Conservation (phyloP, 2,888 invertebrate genomes). For the Laothoe populi region DNA sequence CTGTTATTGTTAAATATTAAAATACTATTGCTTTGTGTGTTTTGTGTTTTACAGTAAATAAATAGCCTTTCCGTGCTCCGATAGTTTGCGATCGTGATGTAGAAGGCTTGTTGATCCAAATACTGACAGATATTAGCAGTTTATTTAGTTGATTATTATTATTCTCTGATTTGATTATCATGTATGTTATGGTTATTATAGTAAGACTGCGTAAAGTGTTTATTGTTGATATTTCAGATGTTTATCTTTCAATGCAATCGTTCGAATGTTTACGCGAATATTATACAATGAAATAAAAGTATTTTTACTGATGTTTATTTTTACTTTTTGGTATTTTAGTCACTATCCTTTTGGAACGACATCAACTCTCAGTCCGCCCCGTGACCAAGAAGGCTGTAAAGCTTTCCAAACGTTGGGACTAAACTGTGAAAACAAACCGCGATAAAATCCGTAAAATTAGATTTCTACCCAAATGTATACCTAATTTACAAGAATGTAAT, state of each 20-base stretch:
- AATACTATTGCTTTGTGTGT: slow-evolving; percentile 33
- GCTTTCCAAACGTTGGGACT: too few relatives aligned
- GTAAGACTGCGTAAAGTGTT: background rate
- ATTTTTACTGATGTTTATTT: too few relatives aligned
- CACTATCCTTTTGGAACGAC: too few relatives aligned
- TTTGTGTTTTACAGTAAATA: slow-evolving; percentile 38
- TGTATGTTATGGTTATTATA: background rate
- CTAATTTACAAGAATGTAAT: too few relatives aligned
- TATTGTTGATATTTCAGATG: background rate
- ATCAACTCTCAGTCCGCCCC: too few relatives aligned
- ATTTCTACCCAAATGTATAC: too few relatives aligned
- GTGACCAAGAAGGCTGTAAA: too few relatives aligned
- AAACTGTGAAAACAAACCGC: too few relatives aligned
- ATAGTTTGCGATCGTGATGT: slow-evolving; percentile 41
- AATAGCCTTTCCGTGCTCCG: slow-evolving; percentile 40
- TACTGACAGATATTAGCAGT: slow-evolving; percentile 36
- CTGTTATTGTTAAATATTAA: slow-evolving; percentile 48
- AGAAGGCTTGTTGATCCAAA: slow-evolving; percentile 36
- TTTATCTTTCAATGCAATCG: background rate
- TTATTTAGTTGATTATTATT: slow-evolving; percentile 23
- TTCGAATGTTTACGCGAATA: too few relatives aligned
- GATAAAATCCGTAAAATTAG: too few relatives aligned
- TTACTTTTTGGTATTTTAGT: too few relatives aligned
- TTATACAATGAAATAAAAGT: too few relatives aligned
- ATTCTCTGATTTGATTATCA: slow-evolving; percentile 8